Evolutionary conservation across 2,113 vertebrate genomes (phyloP).

Genomic region (Electrona antarctica): DNA sequence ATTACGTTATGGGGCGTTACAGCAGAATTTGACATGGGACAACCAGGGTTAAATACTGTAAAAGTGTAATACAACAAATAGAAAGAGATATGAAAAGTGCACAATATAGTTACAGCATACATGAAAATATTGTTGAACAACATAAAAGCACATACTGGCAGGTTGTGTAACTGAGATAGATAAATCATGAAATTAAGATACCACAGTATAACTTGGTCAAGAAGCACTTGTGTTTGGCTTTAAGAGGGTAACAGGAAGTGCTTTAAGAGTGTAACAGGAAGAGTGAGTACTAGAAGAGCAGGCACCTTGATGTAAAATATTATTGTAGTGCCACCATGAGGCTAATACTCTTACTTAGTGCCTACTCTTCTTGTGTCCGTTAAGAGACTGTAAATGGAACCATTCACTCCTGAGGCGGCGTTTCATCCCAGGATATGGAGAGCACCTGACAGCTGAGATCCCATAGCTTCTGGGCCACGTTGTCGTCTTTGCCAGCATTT

Average conservation of each 20-base stretch:
- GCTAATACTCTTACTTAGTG: too few relatives aligned
- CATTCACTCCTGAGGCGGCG: not conserved
- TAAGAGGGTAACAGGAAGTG: too few relatives aligned
- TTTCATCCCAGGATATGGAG: conserved; percentile 72
- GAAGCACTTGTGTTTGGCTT: not conserved
- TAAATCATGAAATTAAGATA: not conserved
- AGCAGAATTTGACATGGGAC: too few relatives aligned
- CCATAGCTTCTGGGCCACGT: conserved; percentile 75
- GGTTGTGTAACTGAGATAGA: not conserved
- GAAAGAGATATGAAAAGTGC: not conserved
- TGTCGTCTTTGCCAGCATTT: conserved; percentile 63
- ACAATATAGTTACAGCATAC: not conserved
- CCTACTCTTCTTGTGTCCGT: too few relatives aligned
- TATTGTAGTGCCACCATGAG: too few relatives aligned
- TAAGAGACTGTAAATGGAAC: not conserved
- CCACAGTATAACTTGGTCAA: not conserved
- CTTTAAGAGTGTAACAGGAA: too few relatives aligned
- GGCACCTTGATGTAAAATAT: too few relatives aligned
- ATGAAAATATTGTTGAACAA: too few relatives aligned
- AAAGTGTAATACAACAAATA: not conserved
- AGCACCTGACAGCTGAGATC: conserved; percentile 78
- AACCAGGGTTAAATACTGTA: not conserved
- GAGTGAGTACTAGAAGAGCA: too few relatives aligned
- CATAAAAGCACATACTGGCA: not conserved
- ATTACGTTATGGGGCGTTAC: too few relatives aligned